Percentiles rank a stretch among this genome's conserved stretches.
These are phyloP conservation scores for Herminia tarsipennalis DNA, from an alignment of 2,888 invertebrate species.

Conservation along the genomic window DNA sequence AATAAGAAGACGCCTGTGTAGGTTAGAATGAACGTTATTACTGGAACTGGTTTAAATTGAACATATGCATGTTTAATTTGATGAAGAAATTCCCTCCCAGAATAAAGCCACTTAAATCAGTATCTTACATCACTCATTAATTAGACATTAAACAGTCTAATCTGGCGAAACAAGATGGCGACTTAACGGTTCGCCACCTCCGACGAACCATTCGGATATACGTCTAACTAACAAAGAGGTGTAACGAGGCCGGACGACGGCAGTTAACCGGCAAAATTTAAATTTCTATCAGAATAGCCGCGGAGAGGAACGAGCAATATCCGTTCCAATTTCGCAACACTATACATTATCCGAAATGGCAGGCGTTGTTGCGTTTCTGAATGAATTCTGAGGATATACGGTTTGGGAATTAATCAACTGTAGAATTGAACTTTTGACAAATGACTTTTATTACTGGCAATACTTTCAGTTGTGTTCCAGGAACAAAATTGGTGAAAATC, in stretches of 20 bases:
- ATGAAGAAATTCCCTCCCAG: too few species aligned
- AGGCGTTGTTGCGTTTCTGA: slow-evolving; percentile 75
- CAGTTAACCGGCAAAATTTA: slow-evolving; percentile 84
- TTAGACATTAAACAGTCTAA: slow-evolving; percentile 36
- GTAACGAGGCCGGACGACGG: slow-evolving; percentile 73
- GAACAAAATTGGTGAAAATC: not conserved
- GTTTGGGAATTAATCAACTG: slow-evolving; percentile 39
- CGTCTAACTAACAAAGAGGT: slow-evolving; percentile 71
- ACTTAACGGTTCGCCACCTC: slow-evolving; percentile 46
- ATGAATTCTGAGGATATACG: slow-evolving; percentile 51
- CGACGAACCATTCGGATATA: slow-evolving; percentile 48
- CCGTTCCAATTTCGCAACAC: slow-evolving; percentile 84
- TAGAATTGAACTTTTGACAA: slow-evolving; percentile 27
- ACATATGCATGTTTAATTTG: too few species aligned
- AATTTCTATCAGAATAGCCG: slow-evolving; percentile 80
- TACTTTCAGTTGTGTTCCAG: too few species aligned
- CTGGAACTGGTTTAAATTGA: too few species aligned
- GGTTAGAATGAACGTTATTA: too few species aligned
- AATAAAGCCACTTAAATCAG: too few species aligned
- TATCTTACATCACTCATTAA: slow-evolving; percentile 25
- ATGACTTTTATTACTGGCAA: slow-evolving; percentile 4
- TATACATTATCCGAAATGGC: slow-evolving; percentile 62
- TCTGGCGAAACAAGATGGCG: slow-evolving; percentile 47
- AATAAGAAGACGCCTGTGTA: too few species aligned
- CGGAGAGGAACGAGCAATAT: slow-evolving; percentile 81